Base-by-base conservation (phyloP, 2,888 invertebrate genomes). In the Thereva unica region DNA sequence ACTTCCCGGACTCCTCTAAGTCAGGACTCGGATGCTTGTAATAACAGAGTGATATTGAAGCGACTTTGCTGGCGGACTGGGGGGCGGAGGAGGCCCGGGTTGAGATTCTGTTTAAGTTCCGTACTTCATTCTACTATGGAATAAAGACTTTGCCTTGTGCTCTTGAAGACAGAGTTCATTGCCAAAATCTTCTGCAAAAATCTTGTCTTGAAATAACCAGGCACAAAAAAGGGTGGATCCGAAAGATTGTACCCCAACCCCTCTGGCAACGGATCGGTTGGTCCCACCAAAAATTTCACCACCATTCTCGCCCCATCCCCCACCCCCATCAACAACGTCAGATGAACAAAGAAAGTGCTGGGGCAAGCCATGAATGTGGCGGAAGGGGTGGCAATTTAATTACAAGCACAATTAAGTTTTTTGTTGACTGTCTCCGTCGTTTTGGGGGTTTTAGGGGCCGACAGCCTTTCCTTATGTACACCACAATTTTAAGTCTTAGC, bases 341-440 rank as follows among this genome's bases (percentile, higher is more conserved):
- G 12, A 9, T 47, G 2, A 42, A 57, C 49, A 50, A 61, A 61
- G 61, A 41, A 61, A 23, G 50, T 35, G 47, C 50, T 50, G 50
- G 38, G 50, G 50, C 41, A 61, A 61, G 40, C 61, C 61, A 61
- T 61, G 49, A 61, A 49, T 49, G 61, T 41, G 23, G 23, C 23
- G 23, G 23, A 23, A 50, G 40, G 45, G 50, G 61, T 50, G 61
- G 50, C 61, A 61, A 61, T 50, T 61, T 61, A 61, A 61, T 61
- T 61, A 61, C 61, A 61, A 61, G 61, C 50, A 50, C 61, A 61
- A 61, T 61, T 61, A 61, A 61, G 50, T 50, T 61, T 61, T 23
- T 23, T 23, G 23, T 23, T 23, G 23, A 23, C 23, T 23, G 23
- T 23, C 23, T 23, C 23, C 23, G 23, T 23, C 23, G 23, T 23